These are phyloP conservation scores for Phyllostomus hastatus DNA, from an alignment of 2,113 vertebrate genomes.

Conservation along the genomic window DNA sequence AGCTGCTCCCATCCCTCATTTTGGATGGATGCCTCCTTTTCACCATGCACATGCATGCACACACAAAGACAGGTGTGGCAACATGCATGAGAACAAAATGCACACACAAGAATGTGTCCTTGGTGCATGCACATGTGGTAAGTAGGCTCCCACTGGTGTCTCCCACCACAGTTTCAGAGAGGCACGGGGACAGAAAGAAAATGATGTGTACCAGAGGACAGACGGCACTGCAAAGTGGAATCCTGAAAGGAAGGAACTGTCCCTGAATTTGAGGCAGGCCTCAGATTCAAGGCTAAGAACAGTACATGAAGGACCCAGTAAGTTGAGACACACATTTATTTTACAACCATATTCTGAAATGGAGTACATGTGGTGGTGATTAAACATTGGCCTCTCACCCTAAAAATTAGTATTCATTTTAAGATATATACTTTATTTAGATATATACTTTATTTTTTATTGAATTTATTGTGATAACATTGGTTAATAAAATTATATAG, in stretches of 20 bases:
- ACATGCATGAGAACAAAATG: rapidly evolving
- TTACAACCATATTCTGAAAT: background rate
- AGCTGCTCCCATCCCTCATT: background rate
- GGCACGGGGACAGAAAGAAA: background rate
- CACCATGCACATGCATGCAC: rapidly evolving
- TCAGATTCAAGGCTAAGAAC: background rate
- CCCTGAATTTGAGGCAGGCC: background rate
- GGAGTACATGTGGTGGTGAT: rapidly evolving
- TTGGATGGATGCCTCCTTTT: rapidly evolving
- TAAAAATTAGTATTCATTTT: background rate
- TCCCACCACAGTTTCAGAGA: too few relatives aligned
- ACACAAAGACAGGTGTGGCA: background rate
- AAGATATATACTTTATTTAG: background rate
- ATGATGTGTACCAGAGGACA: background rate
- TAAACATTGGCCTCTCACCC: background rate
- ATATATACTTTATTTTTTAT: background rate
- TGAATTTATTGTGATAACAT: too few relatives aligned
- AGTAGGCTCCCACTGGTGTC: rapidly evolving
- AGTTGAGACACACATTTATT: background rate
- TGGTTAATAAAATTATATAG: too few relatives aligned
- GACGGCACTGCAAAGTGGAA: background rate
- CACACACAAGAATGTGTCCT: background rate
- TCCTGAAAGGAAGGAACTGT: background rate
- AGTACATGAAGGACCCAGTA: background rate
- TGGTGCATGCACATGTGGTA: rapidly evolving